phyloP scores from a whole-genome alignment of 2,888 invertebrate genomes.

The Sinhomidia bicolor region DNA sequence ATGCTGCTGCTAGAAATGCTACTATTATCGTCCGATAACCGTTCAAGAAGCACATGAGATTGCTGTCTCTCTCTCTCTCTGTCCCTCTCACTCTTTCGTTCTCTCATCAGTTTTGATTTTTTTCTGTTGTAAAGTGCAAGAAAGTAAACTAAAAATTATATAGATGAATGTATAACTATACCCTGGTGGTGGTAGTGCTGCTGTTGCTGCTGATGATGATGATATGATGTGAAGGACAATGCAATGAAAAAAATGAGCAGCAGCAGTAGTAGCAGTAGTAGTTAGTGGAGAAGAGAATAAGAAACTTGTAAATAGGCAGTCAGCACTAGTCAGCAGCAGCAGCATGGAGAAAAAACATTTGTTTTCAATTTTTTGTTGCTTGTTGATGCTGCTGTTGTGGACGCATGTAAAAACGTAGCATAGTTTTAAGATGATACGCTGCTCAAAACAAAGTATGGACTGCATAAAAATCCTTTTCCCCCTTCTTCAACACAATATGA shows the following conservation, averaged over 20 bases:
- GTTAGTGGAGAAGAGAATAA: conserved; percentile 48
- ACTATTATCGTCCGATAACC: conserved; percentile 4
- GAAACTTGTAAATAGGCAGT: neutral
- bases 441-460: conserved; percentile 21
- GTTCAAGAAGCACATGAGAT: conserved; percentile 8
- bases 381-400: neutral
- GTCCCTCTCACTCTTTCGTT: too few relatives aligned
- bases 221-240: conserved; percentile 69
- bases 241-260: conserved; percentile 36
- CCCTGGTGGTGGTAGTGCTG: neutral
- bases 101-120: neutral
- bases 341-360: conserved; percentile 54
- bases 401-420: neutral
- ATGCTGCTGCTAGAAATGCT: neutral
- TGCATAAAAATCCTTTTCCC: neutral
- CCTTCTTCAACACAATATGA: conserved; percentile 13
- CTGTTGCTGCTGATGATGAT: too few relatives aligned
- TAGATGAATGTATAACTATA: conserved; percentile 46
- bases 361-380: conserved; percentile 55
- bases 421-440: neutral
- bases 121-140: conserved; percentile 17
- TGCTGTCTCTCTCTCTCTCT: neutral
- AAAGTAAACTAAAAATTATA: neutral
- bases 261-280: conserved; percentile 11
- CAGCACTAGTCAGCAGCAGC: too few relatives aligned